A percentile compares a stretch with the other conserved stretches of the same genome.
Conservation (phyloP, 2,113 vertebrate genomes). For the Odocoileus virginianus region DNA sequence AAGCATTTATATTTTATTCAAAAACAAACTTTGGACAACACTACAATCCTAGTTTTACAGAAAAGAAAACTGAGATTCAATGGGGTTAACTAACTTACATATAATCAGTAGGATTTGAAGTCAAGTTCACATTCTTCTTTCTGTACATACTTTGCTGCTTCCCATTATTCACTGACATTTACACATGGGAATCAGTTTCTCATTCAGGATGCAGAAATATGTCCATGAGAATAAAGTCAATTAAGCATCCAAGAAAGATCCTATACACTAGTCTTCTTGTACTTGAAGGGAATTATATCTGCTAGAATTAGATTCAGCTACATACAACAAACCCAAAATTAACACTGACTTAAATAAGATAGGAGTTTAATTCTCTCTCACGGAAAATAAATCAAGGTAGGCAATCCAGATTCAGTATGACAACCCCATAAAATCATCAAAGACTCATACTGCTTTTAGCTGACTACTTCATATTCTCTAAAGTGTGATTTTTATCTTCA, state of each 20-base stretch:
- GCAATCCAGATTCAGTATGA: neutral
- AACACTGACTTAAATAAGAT: neutral
- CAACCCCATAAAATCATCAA: constrained; percentile 2
- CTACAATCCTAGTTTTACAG: neutral
- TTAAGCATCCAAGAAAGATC: neutral
- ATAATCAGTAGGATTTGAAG: neutral
- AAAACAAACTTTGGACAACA: neutral
- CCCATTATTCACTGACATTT: neutral
- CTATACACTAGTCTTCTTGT: neutral
- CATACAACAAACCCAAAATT: neutral
- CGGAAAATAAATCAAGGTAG: neutral
- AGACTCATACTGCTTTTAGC: neutral
- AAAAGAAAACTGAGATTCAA: neutral
- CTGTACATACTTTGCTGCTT: neutral
- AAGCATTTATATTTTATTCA: neutral
- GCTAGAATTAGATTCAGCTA: neutral
- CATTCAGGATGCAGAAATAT: neutral
- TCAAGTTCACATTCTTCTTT: neutral
- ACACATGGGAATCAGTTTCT: neutral
- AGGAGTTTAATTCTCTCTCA: neutral
- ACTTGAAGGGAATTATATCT: neutral
- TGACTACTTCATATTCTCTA: neutral
- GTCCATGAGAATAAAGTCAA: neutral
- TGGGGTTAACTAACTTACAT: neutral
- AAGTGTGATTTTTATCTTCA: neutral